Evolutionary conservation across 2,888 invertebrate species (phyloP), one percentile per base, ranked within the genome.

Genomic region (Nezara viridula): DNA sequence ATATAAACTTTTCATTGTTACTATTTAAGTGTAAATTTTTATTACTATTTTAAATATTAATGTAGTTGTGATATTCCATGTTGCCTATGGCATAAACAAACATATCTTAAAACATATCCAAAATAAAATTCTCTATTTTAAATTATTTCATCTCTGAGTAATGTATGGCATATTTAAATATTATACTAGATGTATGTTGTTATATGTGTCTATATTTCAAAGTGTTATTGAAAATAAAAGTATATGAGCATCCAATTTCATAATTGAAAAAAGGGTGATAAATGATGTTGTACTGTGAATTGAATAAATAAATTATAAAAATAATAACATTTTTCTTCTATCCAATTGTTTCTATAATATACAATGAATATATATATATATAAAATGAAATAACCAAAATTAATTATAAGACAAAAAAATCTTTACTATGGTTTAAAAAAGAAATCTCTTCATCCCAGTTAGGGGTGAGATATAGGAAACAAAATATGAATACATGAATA

Each of bases 41-140:
- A 81, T 81, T 87, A 87, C 55, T 86, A 49, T 87, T 55, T 86
- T 81, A 60, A 86, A 86, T 73, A 86, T 89, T 89, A 87, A 73
- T 77, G 87, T 87, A 88, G 85, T 90, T 90, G 90, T 90, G 90
- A 90, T 90, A 90, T 52, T 89, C 90, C 90, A 90, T 90, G 88
- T 77, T 77, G 47, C 49, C 47, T 86, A 89, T 89, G 89, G 90
- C 85, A 88, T 89, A 86, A 86, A 50, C n/a, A 90, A 86, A 90
- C 90, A 90, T 90, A 90, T 90, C 90, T 90, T 89, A 89, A 85
- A 81, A 90, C 90, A 90, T 90, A 90, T 90, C 90, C 90, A 90
- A 77, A 86, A 89, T 60, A 86, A 86, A 89, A 89, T 86, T 89
- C 55, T 89, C 90, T 90, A 90, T 90, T 90, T 90, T 90, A 90